Conservation (phyloP, 2,888 invertebrate genomes). For the Gerris lacustris region DNA sequence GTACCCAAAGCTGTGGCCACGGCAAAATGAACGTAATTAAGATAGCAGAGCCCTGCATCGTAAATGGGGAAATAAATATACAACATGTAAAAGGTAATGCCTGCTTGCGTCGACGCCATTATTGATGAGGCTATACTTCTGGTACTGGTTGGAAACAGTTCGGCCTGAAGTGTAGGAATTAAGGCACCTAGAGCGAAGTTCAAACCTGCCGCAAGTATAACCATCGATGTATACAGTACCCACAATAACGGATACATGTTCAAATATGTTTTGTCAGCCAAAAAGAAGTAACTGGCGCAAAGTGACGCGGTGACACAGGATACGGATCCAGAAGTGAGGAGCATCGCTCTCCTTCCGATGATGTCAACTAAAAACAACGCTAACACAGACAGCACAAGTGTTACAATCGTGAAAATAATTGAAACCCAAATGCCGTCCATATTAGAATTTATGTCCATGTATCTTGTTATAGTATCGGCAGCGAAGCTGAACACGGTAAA, state of each 20-base stretch:
- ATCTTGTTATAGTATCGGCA: neutral
- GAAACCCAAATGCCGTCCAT: neutral
- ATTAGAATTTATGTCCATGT: neutral
- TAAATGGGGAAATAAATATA: constrained; percentile 11
- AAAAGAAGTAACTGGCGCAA: constrained; percentile 22
- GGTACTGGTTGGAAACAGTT: constrained; percentile 50
- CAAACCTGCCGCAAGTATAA: constrained; percentile 46
- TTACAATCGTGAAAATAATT: constrained; percentile 16
- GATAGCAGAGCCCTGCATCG: constrained; percentile 23
- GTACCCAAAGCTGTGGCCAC: constrained; percentile 19
- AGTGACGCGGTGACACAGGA: constrained; percentile 18
- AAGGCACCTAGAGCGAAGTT: constrained; percentile 48
- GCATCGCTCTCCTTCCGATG: constrained; percentile 24
- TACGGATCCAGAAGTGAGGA: constrained; percentile 24
- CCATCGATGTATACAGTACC: constrained; percentile 41
- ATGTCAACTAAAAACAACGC: constrained; percentile 24
- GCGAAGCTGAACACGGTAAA: neutral
- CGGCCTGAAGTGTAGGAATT: constrained; percentile 50
- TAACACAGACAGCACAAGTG: constrained; percentile 12
- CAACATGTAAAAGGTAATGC: neutral
- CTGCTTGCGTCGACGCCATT: constrained; percentile 36
- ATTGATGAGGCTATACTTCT: constrained; percentile 48
- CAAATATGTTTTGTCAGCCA: constrained; percentile 18
- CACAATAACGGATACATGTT: constrained; percentile 38
- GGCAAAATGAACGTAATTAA: constrained; percentile 24